A percentile compares a stretch with the other conserved stretches of the same genome.
phyloP scores from a whole-genome alignment of 1,140 invertebrate genomes.

The Drosophila pseudoobscura region DNA sequence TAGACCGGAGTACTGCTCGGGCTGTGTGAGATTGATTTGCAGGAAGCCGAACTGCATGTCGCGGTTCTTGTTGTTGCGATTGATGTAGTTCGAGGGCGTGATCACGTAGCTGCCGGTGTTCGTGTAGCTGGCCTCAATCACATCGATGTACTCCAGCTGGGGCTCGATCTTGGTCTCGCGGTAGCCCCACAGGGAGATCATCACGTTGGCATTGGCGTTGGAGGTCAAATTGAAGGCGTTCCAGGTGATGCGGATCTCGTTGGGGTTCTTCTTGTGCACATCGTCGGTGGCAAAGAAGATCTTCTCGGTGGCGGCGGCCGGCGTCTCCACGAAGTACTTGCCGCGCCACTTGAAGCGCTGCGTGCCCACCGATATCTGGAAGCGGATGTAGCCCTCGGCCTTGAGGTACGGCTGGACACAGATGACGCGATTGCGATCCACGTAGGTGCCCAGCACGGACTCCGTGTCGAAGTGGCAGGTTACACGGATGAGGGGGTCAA shows the following conservation, averaged over 20 bases:
- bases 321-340: conserved; percentile 95
- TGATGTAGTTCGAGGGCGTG: conserved; percentile 87
- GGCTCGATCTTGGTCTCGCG: conserved; percentile 90
- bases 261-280: conserved; percentile 89
- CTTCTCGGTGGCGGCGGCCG: conserved; percentile 91
- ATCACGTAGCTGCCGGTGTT: conserved; percentile 89
- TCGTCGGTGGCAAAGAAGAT: conserved; percentile 91
- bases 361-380: conserved; percentile 93
- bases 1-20: conserved; percentile 88
- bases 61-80: conserved; percentile 87
- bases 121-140: conserved; percentile 86
- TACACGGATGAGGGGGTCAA: conserved; percentile 89
- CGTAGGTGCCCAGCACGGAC: conserved; percentile 89
- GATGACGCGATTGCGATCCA: conserved; percentile 92
- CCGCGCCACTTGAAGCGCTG: conserved; percentile 95
- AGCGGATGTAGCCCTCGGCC: conserved; percentile 95
- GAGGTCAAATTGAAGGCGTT: conserved; percentile 92
- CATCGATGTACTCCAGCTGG: conserved; percentile 86
- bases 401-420: conserved; percentile 95
- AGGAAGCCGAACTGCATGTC: conserved; percentile 95
- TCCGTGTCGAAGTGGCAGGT: conserved; percentile 92
- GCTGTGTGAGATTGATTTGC: conserved; percentile 94
- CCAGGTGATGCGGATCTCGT: conserved; percentile 91
- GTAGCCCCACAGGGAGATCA: conserved; percentile 94
- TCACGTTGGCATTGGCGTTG: conserved; percentile 89